These are phyloP conservation scores for Chalcis sispes DNA, from an alignment of 2,888 invertebrate genomes.

Conservation along the genomic window DNA sequence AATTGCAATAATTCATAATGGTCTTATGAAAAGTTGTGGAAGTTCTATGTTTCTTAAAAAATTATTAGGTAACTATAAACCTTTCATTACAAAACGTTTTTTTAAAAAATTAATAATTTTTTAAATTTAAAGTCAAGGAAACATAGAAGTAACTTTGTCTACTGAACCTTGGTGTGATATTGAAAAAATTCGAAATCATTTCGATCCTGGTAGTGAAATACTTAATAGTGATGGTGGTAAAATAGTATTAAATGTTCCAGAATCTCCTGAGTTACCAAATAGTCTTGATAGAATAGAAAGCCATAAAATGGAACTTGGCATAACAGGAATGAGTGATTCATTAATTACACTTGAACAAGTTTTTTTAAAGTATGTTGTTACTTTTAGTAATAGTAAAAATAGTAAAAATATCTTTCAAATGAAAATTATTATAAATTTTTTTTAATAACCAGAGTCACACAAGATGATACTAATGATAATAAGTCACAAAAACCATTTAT, in stretches of 20 bases:
- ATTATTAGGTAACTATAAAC: conserved; percentile 57
- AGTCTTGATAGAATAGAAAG: conserved; percentile 81
- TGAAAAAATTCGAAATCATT: conserved; percentile 71
- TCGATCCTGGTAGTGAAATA: conserved; percentile 72
- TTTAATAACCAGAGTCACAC: conserved; percentile 64
- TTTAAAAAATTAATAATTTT: conserved; percentile 71
- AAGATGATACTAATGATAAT: conserved; percentile 63
- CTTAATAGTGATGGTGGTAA: conserved; percentile 74
- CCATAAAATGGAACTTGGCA: conserved; percentile 78
- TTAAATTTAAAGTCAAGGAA: conserved; percentile 58
- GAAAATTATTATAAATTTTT: conserved; percentile 70
- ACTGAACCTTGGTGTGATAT: conserved; percentile 61
- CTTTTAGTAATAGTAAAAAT: background rate
- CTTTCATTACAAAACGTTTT: background rate
- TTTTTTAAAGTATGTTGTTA: conserved; percentile 81
- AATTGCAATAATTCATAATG: conserved; percentile 88
- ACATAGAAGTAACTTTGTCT: conserved; percentile 64
- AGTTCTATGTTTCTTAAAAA: conserved; percentile 88
- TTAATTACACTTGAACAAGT: conserved; percentile 94
- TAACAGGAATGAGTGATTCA: conserved; percentile 86
- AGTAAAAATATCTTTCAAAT: background rate
- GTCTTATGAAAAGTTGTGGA: conserved; percentile 85
- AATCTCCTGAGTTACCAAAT: conserved; percentile 78
- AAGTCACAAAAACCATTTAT: conserved; percentile 62
- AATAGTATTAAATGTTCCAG: conserved; percentile 78